phyloP scores from a whole-genome alignment of 2,888 invertebrate genomes.

The Tanytarsus gracilentus region DNA sequence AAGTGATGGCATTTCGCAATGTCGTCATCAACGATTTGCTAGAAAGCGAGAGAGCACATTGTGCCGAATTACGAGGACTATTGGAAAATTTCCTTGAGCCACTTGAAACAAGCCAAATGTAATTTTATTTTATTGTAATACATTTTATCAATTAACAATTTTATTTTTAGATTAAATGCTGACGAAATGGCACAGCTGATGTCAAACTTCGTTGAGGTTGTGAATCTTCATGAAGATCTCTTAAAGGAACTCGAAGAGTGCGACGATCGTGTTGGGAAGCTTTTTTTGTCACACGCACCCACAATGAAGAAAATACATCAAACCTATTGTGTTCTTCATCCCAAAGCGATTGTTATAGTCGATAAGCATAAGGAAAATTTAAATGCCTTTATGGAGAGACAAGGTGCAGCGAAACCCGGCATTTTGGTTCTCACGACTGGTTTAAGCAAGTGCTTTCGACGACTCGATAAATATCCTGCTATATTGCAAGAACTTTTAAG shows the following conservation, averaged over 20 bases:
- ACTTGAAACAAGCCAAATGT: slow-evolving; percentile 80
- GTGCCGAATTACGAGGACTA: slow-evolving; percentile 78
- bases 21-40: slow-evolving; percentile 83
- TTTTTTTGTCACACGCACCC: slow-evolving; percentile 79
- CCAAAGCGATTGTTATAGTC: slow-evolving; percentile 84
- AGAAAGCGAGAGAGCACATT: slow-evolving; percentile 86
- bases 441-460: slow-evolving; percentile 88
- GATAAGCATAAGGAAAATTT: slow-evolving; percentile 88
- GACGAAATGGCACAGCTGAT: slow-evolving; percentile 81
- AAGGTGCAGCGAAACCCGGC: slow-evolving; percentile 77
- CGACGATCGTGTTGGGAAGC: slow-evolving; percentile 73
- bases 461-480: slow-evolving; percentile 89
- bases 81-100: slow-evolving; percentile 79
- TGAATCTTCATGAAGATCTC: slow-evolving; percentile 75
- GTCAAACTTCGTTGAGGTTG: slow-evolving; percentile 80
- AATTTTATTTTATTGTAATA: slow-evolving; percentile 41
- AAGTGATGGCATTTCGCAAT: slow-evolving; percentile 68
- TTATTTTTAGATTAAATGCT: slow-evolving; percentile 57
- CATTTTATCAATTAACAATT: background rate
- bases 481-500: slow-evolving; percentile 91
- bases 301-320: slow-evolving; percentile 76
- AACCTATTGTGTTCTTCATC: slow-evolving; percentile 87
- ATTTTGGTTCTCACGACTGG: slow-evolving; percentile 84
- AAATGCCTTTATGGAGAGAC: slow-evolving; percentile 78
- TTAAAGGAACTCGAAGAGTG: slow-evolving; percentile 70